A percentile compares a stretch with the other conserved stretches of the same genome.
Conservation (phyloP, 1,140 invertebrate genomes). For the Cotesia vestalis region DNA sequence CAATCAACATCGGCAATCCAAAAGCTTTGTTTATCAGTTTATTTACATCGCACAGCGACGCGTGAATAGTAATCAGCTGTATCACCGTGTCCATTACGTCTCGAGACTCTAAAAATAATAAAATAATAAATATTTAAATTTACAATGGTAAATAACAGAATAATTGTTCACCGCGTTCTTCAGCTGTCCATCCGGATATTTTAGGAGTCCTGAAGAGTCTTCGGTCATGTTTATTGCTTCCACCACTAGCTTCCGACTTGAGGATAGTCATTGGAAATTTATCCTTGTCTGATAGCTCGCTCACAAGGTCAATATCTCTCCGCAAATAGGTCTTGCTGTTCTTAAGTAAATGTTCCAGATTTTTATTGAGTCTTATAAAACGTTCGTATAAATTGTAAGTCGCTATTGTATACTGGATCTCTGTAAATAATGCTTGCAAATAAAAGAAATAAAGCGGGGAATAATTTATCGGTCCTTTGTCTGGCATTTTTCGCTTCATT, state of each 20-base stretch:
- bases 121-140: conserved; percentile 7
- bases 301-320: conserved; percentile 43
- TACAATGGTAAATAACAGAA: neutral
- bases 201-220: conserved; percentile 42
- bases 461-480: conserved; percentile 61
- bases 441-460: conserved; percentile 60
- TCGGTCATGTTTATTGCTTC: conserved; percentile 38
- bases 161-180: conserved; percentile 43
- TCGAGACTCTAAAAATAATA: conserved; percentile 43
- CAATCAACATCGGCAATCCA: conserved; percentile 70
- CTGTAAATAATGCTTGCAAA: conserved; percentile 53
- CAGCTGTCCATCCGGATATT: conserved; percentile 44
- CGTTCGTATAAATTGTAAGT: conserved; percentile 55
- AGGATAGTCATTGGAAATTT: conserved; percentile 37
- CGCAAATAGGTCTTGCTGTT: conserved; percentile 45
- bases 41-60: conserved; percentile 55
- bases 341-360: conserved; percentile 51
- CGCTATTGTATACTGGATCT: conserved; percentile 57
- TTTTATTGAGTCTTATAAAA: conserved; percentile 56
- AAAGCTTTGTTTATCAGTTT: conserved; percentile 63
- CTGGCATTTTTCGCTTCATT: conserved; percentile 44
- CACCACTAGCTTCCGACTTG: conserved; percentile 41
- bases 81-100: conserved; percentile 45
- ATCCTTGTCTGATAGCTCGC: conserved; percentile 37
- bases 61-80: conserved; percentile 54